Evolutionary conservation across 2,888 invertebrate genomes (phyloP).

Genomic region (Cybosia mesomella): DNA sequence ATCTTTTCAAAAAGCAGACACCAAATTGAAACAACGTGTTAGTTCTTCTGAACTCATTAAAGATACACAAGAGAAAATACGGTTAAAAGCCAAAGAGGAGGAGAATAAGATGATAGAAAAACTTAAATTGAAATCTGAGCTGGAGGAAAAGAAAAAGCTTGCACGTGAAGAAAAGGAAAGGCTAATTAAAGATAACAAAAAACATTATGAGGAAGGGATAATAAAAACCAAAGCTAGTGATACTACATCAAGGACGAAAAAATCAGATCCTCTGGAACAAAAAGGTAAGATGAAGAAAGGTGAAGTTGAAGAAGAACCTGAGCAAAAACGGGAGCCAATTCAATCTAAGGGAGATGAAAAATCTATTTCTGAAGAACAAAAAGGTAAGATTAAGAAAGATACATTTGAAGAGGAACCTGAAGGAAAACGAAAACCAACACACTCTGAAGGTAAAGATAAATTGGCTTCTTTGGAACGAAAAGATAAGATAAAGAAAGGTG

Average conservation of each 20-base stretch:
- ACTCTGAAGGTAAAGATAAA: background rate
- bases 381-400: background rate
- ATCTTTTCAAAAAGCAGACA: background rate
- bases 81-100: conserved; percentile 7
- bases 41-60: conserved; percentile 13
- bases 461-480: background rate
- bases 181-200: background rate
- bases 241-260: background rate
- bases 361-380: background rate
- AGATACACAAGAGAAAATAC: conserved; percentile 13
- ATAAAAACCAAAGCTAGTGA: conserved; percentile 1
- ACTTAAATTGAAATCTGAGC: background rate
- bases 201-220: background rate
- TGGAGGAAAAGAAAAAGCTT: conserved; percentile 5
- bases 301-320: background rate
- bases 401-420: background rate
- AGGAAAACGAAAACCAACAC: background rate
- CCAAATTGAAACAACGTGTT: conserved; percentile 2
- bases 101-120: background rate
- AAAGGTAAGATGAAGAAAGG: background rate
- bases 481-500: background rate
- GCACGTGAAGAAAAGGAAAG: conserved; percentile 3
- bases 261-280: background rate
- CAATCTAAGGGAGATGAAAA: background rate
- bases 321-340: background rate